Percentiles rank a stretch among this genome's conserved stretches.
Conservation (phyloP, 2,797 vertebrate genomes). For the Tiaroga cobitis region DNA sequence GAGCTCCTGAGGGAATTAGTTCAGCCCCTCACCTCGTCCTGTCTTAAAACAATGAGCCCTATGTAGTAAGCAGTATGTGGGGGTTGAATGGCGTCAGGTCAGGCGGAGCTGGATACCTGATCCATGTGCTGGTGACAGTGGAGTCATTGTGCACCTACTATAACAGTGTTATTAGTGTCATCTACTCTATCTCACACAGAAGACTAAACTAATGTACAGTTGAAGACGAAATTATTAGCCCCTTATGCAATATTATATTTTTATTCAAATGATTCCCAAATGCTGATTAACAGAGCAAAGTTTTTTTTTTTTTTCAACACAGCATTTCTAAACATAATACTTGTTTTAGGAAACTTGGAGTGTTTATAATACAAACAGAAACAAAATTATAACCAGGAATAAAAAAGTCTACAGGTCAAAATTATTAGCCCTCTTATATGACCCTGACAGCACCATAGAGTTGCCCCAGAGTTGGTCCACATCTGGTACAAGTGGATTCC, state of each 20-base stretch:
- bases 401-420: not conserved
- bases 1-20: not conserved
- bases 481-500: too few relatives aligned
- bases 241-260: too few relatives aligned
- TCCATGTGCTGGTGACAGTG: not conserved
- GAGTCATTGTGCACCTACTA: constrained; percentile 8
- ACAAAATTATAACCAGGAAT: not conserved
- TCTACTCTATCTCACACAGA: not conserved
- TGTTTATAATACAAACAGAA: not conserved
- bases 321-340: not conserved
- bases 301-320: not conserved
- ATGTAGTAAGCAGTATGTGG: constrained; percentile 1
- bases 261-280: not conserved
- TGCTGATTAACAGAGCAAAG: not conserved
- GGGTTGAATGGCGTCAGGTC: not conserved
- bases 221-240: too few relatives aligned
- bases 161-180: not conserved
- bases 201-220: not conserved
- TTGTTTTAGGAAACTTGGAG: not conserved
- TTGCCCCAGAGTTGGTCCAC: too few relatives aligned
- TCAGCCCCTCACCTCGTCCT: not conserved
- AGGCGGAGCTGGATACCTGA: not conserved
- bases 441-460: too few relatives aligned
- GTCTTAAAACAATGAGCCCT: not conserved
- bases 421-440: not conserved